Conservation (phyloP, 2,113 vertebrate species). For the Suncus etruscus region DNA sequence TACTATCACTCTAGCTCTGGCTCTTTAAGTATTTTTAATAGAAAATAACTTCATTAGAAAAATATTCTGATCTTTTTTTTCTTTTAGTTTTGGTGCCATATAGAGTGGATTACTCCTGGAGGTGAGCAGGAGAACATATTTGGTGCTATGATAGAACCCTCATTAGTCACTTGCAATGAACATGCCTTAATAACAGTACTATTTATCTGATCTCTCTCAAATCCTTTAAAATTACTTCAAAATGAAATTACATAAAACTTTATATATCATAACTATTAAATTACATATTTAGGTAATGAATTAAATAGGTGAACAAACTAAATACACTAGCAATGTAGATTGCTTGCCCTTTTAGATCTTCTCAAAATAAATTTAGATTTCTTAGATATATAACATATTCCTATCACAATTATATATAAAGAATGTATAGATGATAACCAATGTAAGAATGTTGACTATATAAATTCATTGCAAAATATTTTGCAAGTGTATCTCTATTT, state of each 20-base stretch:
- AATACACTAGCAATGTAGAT: slow-evolving; percentile 32
- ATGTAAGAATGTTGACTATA: not conserved
- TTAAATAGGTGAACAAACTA: not conserved
- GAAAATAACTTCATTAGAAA: too few relatives aligned
- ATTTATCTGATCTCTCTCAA: not conserved
- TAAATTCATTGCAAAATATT: too few relatives aligned
- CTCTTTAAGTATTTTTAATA: too few relatives aligned
- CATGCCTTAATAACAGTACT: too few relatives aligned
- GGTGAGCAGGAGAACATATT: too few relatives aligned
- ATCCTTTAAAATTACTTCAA: slow-evolving; percentile 35
- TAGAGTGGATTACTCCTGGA: too few relatives aligned
- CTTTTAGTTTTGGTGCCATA: too few relatives aligned
- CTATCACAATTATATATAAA: slow-evolving; percentile 70
- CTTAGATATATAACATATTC: slow-evolving; percentile 39
- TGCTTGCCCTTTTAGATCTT: slow-evolving; percentile 78
- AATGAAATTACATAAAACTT: slow-evolving; percentile 14
- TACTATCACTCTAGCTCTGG: too few relatives aligned
- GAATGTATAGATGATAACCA: slow-evolving; percentile 31
- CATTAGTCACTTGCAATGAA: too few relatives aligned
- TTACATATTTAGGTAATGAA: slow-evolving; percentile 60
- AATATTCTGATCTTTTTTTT: too few relatives aligned
- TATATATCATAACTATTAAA: slow-evolving; percentile 13
- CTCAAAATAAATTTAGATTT: slow-evolving; percentile 75
- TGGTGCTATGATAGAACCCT: too few relatives aligned
- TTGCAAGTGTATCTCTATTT: too few relatives aligned